Conservation (phyloP, 2,888 invertebrate species). For the Diarsia mendica region DNA sequence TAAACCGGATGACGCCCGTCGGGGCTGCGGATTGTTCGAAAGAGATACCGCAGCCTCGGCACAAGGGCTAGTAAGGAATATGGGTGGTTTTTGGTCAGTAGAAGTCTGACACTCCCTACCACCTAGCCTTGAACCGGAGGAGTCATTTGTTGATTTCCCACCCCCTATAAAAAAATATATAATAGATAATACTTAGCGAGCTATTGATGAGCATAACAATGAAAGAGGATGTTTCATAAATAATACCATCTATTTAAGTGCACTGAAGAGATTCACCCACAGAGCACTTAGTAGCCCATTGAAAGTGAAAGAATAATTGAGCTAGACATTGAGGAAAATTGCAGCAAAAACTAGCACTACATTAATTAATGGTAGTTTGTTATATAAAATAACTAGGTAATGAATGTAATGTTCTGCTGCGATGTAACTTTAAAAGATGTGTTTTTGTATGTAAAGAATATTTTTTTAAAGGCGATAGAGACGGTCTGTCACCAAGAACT, state of each 20-base stretch:
- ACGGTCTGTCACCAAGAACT: too few relatives aligned
- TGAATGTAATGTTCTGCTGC: background rate
- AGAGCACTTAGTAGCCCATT: background rate
- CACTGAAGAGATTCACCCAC: background rate
- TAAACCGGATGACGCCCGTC: too few relatives aligned
- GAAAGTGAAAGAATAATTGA: conserved; percentile 1
- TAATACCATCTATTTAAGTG: background rate
- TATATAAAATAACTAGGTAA: background rate
- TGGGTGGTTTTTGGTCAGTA: too few relatives aligned
- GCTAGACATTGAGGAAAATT: conserved; percentile 13
- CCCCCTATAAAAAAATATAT: too few relatives aligned
- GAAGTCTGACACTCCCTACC: too few relatives aligned
- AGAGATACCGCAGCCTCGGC: too few relatives aligned
- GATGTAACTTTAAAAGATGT: background rate
- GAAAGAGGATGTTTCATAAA: background rate
- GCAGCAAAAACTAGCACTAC: background rate
- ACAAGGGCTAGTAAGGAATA: too few relatives aligned
- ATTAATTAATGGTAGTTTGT: background rate
- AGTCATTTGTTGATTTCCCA: too few relatives aligned
- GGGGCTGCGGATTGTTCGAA: too few relatives aligned
- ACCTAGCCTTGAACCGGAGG: too few relatives aligned
- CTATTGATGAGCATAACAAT: background rate
- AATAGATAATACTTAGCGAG: background rate
- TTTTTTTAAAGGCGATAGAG: too few relatives aligned
- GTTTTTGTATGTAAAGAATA: background rate